These are phyloP conservation scores for Halcyon senegalensis DNA, from an alignment of 2,113 vertebrate species.

Conservation along the genomic window DNA sequence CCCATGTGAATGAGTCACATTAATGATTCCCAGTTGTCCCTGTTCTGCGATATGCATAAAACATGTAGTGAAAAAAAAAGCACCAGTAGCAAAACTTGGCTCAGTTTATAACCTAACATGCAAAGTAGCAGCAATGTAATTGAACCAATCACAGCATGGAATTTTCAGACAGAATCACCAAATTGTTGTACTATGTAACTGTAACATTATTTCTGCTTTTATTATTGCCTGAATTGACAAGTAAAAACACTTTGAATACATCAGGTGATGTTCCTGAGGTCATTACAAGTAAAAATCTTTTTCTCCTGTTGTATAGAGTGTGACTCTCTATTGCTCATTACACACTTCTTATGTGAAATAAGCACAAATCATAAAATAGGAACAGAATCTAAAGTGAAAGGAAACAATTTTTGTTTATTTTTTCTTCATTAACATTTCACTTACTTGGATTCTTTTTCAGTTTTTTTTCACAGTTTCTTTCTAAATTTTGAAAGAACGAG, in stretches of 20 bases:
- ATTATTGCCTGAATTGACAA: not conserved
- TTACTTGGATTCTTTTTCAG: not conserved
- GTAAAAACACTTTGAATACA: not conserved
- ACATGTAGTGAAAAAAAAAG: rapidly evolving
- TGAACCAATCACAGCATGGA: not conserved
- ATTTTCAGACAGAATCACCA: not conserved
- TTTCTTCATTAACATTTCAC: not conserved
- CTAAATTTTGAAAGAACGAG: not conserved
- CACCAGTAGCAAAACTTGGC: not conserved
- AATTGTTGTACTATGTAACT: not conserved
- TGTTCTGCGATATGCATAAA: not conserved
- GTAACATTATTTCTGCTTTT: conserved; percentile 10
- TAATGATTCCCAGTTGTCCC: not conserved
- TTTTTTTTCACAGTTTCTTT: not conserved
- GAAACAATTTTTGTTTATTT: not conserved
- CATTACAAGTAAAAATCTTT: not conserved
- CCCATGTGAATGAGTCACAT: not conserved
- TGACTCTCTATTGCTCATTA: not conserved
- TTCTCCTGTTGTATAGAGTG: not conserved
- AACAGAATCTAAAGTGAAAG: not conserved
- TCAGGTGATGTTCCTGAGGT: not conserved
- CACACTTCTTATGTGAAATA: not conserved
- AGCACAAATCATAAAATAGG: not conserved
- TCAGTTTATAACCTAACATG: not conserved
- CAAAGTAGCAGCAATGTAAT: not conserved